Conservation (phyloP, 1,140 invertebrate genomes). For the Sitobion miscanthi region DNA sequence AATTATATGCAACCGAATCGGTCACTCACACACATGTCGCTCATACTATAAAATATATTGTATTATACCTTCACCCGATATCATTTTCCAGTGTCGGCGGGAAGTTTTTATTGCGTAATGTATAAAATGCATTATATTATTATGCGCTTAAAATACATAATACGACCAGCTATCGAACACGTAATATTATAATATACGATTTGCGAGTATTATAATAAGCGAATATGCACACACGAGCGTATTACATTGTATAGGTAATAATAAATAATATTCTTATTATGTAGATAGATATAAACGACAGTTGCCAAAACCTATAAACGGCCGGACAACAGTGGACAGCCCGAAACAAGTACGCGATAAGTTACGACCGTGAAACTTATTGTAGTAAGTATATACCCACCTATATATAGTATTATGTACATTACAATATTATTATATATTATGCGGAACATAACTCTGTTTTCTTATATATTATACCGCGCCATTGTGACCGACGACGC, state of each 20-base stretch:
- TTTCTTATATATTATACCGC: background rate
- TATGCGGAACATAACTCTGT: background rate
- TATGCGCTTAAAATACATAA: background rate
- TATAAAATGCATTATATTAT: background rate
- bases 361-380: background rate
- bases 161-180: too few relatives aligned
- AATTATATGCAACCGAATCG: background rate
- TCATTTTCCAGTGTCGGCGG: background rate
- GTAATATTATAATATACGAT: background rate
- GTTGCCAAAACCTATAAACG: background rate
- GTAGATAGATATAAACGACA: background rate
- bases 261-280: too few relatives aligned
- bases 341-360: background rate
- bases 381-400: background rate
- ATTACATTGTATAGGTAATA: too few relatives aligned
- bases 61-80: background rate
- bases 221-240: background rate
- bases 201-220: background rate
- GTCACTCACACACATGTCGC: background rate
- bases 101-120: background rate
- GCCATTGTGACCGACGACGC: background rate
- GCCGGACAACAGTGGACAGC: background rate
- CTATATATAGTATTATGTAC: too few relatives aligned
- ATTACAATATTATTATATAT: background rate
- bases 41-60: background rate